Conservation (phyloP, 2,888 invertebrate species). For the Marasmarcha lunaedactyla region DNA sequence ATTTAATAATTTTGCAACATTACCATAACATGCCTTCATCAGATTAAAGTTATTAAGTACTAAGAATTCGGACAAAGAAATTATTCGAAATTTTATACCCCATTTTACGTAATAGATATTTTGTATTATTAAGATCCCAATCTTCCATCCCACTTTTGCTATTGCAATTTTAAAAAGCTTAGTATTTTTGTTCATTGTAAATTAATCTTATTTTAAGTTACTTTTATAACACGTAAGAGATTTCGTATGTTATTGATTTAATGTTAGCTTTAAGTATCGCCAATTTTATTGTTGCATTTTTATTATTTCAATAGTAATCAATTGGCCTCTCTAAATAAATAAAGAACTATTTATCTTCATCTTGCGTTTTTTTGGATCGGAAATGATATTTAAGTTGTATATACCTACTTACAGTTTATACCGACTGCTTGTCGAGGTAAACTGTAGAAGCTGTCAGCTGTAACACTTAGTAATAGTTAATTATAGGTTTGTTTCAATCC, state of each 20-base stretch:
- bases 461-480: too few species aligned
- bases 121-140: constrained; percentile 15
- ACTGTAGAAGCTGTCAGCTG: too few species aligned
- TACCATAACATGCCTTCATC: too few species aligned
- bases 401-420: too few species aligned
- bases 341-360: constrained; percentile 53
- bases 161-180: constrained; percentile 48
- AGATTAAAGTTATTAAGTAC: too few species aligned
- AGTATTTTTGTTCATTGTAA: constrained; percentile 36
- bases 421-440: too few species aligned
- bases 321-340: constrained; percentile 66
- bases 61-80: too few species aligned
- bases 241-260: constrained; percentile 20
- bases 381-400: too few species aligned
- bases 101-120: too few species aligned
- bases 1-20: too few species aligned
- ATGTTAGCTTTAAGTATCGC: constrained; percentile 33
- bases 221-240: constrained; percentile 39
- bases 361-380: constrained; percentile 10
- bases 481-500: too few species aligned
- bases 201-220: constrained; percentile 32
- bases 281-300: constrained; percentile 39
- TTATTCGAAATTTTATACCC: too few species aligned
- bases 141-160: constrained; percentile 17
- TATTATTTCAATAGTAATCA: constrained; percentile 41